phyloP scores from a whole-genome alignment of 2,113 vertebrate genomes.

The Xenopus borealis region DNA sequence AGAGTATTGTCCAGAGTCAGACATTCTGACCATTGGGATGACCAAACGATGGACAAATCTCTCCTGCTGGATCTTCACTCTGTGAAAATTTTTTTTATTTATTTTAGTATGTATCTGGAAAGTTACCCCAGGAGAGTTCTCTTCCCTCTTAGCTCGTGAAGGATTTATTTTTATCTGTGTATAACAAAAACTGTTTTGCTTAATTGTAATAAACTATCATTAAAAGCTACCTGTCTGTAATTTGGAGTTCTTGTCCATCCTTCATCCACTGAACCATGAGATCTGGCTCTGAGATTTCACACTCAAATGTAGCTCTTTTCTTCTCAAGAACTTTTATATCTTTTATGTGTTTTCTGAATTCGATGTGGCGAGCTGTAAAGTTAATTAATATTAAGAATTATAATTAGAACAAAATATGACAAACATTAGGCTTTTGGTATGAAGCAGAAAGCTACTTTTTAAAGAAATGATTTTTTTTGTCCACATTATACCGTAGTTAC shows the following conservation, averaged over 20 bases:
- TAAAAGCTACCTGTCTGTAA: slow-evolving; percentile 73
- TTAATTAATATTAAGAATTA: neutral
- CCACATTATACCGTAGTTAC: too few relatives aligned
- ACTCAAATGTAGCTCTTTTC: slow-evolving; percentile 92
- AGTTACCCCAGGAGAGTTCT: too few relatives aligned
- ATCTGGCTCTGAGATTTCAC: slow-evolving; percentile 94
- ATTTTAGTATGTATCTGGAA: too few relatives aligned
- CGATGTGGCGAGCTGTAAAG: slow-evolving; percentile 87
- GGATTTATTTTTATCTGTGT: too few relatives aligned
- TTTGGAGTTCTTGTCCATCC: slow-evolving; percentile 86
- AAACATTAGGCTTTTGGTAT: too few relatives aligned
- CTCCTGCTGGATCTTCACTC: slow-evolving; percentile 80
- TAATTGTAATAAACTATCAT: neutral
- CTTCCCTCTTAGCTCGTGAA: too few relatives aligned
- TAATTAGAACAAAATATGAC: too few relatives aligned
- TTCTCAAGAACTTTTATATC: slow-evolving; percentile 96
- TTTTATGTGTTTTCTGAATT: slow-evolving; percentile 96
- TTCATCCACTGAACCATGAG: slow-evolving; percentile 95
- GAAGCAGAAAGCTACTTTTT: too few relatives aligned
- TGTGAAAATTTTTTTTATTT: slow-evolving; percentile 46
- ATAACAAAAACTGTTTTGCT: neutral
- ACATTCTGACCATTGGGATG: slow-evolving; percentile 84
- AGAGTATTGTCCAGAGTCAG: slow-evolving; percentile 87
- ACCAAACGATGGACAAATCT: slow-evolving; percentile 89
- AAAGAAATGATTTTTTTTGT: too few relatives aligned